Percentiles rank a stretch among this genome's conserved stretches.
Conservation (phyloP, 2,888 invertebrate genomes). For the Polymixis lichenea region DNA sequence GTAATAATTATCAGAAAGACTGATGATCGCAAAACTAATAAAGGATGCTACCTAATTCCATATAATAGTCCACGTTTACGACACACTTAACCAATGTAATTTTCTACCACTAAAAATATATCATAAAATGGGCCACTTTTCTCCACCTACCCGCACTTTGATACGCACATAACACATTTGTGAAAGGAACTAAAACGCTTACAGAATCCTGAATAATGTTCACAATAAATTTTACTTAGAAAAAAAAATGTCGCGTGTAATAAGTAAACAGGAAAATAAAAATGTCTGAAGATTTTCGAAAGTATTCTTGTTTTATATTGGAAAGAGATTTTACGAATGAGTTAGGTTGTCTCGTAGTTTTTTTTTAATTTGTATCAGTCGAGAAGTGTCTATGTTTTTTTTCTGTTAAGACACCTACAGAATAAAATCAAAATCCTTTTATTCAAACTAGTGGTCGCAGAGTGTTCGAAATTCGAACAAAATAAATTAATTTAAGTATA, state of each 20-base stretch:
- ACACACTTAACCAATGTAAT: constrained; percentile 33
- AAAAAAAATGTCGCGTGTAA: constrained; percentile 15
- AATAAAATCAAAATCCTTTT: too few relatives aligned
- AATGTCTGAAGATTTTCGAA: constrained; percentile 20
- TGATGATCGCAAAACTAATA: not conserved
- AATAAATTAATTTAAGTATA: too few relatives aligned
- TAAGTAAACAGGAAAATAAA: constrained; percentile 54
- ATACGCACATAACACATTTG: constrained; percentile 38
- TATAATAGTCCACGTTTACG: constrained; percentile 17
- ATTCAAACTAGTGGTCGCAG: too few relatives aligned
- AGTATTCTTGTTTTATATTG: constrained; percentile 10
- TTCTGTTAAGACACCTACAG: too few relatives aligned
- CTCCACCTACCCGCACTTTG: constrained; percentile 5
- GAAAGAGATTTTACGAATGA: constrained; percentile 20
- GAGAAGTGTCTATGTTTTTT: too few relatives aligned
- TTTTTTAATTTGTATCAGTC: not conserved
- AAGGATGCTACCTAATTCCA: not conserved
- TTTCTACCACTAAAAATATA: constrained; percentile 26
- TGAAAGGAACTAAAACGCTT: constrained; percentile 28
- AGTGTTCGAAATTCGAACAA: too few relatives aligned
- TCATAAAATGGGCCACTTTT: constrained; percentile 27
- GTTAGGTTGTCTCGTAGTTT: not conserved
- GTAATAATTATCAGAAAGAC: not conserved
- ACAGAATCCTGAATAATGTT: constrained; percentile 52
- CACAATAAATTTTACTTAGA: constrained; percentile 49